phyloP scores from a whole-genome alignment of 2,888 invertebrate genomes.

The Nemapogon koenigi region DNA sequence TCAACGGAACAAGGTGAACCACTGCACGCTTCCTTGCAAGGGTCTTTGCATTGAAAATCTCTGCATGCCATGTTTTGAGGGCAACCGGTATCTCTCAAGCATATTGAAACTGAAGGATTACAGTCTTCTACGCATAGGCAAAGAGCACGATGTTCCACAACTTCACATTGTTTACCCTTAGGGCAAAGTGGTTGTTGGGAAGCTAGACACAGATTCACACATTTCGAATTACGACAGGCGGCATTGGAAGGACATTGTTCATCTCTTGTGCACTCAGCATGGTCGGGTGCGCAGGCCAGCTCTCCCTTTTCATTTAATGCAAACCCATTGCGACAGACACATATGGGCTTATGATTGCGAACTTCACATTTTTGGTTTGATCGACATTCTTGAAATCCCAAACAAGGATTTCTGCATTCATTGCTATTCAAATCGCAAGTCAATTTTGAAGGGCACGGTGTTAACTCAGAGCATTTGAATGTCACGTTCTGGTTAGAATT shows the following conservation, averaged over 20 bases:
- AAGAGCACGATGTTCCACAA: conserved; percentile 84
- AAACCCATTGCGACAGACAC: conserved; percentile 89
- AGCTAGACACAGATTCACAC: conserved; percentile 85
- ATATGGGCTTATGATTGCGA: conserved; percentile 81
- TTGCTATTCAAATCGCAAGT: conserved; percentile 75
- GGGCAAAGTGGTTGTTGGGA: conserved; percentile 73
- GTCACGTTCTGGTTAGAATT: conserved; percentile 66
- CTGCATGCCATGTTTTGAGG: conserved; percentile 84
- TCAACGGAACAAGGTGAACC: conserved; percentile 92
- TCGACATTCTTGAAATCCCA: conserved; percentile 73
- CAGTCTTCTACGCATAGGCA: conserved; percentile 90
- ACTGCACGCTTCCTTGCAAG: conserved; percentile 85
- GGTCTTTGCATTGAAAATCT: conserved; percentile 90
- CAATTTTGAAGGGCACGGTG: conserved; percentile 76
- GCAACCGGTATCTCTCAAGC: conserved; percentile 88
- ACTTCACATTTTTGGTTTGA: conserved; percentile 89
- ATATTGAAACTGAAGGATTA: conserved; percentile 85
- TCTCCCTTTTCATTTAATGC: conserved; percentile 88
- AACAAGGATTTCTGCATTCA: conserved; percentile 83
- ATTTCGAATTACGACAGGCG: conserved; percentile 83
- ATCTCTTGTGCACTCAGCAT: conserved; percentile 79
- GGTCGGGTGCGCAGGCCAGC: conserved; percentile 84
- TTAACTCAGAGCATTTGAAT: conserved; percentile 69
- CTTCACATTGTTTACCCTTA: conserved; percentile 85
- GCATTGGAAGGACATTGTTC: conserved; percentile 86